Percentiles rank a stretch among this genome's conserved stretches.
These are phyloP conservation scores for Goniozus legneri DNA, from an alignment of 1,140 invertebrate species.

Conservation along the genomic window DNA sequence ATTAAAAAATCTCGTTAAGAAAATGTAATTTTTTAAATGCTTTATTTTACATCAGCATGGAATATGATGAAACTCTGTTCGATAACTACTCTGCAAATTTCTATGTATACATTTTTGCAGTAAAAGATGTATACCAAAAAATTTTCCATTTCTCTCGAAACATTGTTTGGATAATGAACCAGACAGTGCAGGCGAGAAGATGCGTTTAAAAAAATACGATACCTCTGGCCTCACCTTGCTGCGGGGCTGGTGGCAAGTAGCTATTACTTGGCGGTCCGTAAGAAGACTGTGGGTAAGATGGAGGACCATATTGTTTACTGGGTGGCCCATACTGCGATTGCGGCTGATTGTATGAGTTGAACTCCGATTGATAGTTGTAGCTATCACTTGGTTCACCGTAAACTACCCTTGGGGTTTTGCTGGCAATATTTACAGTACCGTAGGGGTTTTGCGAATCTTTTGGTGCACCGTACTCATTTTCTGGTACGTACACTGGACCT, in stretches of 20 bases:
- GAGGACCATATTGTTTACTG: slow-evolving; percentile 23
- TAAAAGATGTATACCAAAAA: no score
- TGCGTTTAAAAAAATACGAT: no score
- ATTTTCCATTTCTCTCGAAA: no score
- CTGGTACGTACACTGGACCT: slow-evolving; percentile 31
- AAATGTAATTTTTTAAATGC: no score
- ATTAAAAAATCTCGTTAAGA: slow-evolving; percentile 2
- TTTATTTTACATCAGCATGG: no score
- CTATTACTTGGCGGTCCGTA: slow-evolving; percentile 53
- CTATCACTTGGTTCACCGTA: slow-evolving; percentile 14
- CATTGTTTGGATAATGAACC: no score
- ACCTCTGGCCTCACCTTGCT: slow-evolving; percentile 43
- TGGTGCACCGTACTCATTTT: slow-evolving; percentile 15
- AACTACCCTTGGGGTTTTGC: slow-evolving; percentile 6
- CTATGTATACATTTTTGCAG: no score
- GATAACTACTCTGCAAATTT: no score
- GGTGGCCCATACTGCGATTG: slow-evolving; percentile 47
- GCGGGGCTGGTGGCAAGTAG: slow-evolving; percentile 26
- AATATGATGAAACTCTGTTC: no score
- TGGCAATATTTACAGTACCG: neutral
- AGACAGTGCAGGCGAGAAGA: no score
- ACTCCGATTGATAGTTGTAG: no score
- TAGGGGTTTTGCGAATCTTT: slow-evolving; percentile 16
- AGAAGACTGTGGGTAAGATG: slow-evolving; percentile 27
- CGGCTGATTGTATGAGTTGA: slow-evolving; percentile 24